Evolutionary conservation across 2,797 vertebrate species (phyloP), one percentile per base, ranked within the genome.

Genomic region (Masticophis lateralis): DNA sequence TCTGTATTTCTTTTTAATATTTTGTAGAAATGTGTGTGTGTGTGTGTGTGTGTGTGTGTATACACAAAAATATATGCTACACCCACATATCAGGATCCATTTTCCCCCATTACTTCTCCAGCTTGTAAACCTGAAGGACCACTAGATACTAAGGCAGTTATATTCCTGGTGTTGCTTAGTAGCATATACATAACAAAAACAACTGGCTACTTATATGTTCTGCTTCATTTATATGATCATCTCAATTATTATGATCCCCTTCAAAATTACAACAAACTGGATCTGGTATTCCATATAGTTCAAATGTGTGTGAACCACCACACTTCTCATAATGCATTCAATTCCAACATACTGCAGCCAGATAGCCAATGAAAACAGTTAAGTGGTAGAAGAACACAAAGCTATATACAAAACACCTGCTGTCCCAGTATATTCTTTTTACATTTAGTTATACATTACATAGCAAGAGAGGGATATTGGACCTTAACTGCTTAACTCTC

Each of bases 401-500:
- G 1, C 69, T 16, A 74, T 32, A 37, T 74, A 32, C 14, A 74
- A 74, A 74, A 37, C 14, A 79, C n/a, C 32, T 79, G 18, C 32
- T 79, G 20, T 79, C 69, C 69, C 69, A 79, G 18, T 43, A 43
- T 37, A 37, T 37, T 79, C 32, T 20, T 37, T 74, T 79, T 79
- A 79, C 18, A 79, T 79, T 79, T 79, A 79, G 37, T 79, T 79
- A 37, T 79, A 79, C 32, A 37, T 20, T 43, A 79, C 18, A 10
- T 20, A 43, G 69, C 32, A 69, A 32, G 28, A n/a, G 28, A 66
- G 63, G 28, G 28, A 69, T 32, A 69, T 32, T 69, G 13, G 13
- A 69, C 28, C 13, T n/a, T 69, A 69, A n/a, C 28, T 66, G 92
- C 92, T 51, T 83, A 94, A 95, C 60, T 97, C 97, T 96, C 96